Evolutionary conservation across 1,140 invertebrate genomes (phyloP).

Genomic region (Procambarus clarkii): DNA sequence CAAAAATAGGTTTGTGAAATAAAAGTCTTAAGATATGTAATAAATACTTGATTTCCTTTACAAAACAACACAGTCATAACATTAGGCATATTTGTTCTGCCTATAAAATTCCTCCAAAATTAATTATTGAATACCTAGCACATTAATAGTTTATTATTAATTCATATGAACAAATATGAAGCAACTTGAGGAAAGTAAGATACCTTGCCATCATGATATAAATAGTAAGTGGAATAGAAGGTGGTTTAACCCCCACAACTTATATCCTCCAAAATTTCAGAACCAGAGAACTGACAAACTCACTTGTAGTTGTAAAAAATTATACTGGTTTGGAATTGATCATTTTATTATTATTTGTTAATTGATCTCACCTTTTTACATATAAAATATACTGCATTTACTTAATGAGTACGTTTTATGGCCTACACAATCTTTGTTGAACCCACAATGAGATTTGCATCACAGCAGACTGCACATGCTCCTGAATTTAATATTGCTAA

Average conservation of each 20-base stretch:
- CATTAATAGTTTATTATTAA: neutral
- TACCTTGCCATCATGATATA: neutral
- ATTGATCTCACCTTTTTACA: too few relatives aligned
- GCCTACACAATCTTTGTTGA: too few relatives aligned
- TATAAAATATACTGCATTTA: neutral
- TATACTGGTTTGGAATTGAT: too few relatives aligned
- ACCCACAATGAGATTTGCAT: neutral
- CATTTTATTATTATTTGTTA: too few relatives aligned
- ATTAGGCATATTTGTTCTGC: neutral
- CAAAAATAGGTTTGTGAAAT: neutral
- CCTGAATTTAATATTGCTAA: neutral
- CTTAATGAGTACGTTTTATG: neutral
- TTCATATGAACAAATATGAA: neutral
- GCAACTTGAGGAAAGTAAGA: slow-evolving; percentile 1
- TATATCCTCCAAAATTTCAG: neutral
- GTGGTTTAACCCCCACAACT: neutral
- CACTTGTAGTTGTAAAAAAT: neutral
- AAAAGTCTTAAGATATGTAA: neutral
- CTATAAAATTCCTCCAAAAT: slow-evolving; percentile 3
- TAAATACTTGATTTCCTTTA: slow-evolving; percentile 16
- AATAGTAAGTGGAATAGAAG: neutral
- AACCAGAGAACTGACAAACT: neutral
- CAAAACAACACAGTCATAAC: slow-evolving; percentile 3
- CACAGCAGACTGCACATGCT: neutral
- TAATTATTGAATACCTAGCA: neutral